Conservation (phyloP, 2,113 vertebrate genomes). For the Prunella fulvescens region DNA sequence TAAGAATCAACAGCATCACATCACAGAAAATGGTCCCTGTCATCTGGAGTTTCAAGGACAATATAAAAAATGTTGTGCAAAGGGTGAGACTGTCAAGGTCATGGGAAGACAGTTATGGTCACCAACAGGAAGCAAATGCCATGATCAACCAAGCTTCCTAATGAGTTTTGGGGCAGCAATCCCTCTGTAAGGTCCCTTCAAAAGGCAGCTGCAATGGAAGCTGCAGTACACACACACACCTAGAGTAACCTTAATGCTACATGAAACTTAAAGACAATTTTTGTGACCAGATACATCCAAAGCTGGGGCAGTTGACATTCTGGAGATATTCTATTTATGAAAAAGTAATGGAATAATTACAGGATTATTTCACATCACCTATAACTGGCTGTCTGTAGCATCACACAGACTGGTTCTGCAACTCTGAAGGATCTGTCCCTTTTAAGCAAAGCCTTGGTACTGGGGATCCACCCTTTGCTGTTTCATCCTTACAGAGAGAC, state of each 20-base stretch:
- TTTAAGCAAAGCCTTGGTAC: background rate
- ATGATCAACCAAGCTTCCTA: background rate
- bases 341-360: background rate
- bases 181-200: background rate
- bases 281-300: background rate
- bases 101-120: background rate
- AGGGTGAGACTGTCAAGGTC: background rate
- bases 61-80: background rate
- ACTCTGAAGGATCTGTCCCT: background rate
- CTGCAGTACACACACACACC: background rate
- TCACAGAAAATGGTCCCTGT: background rate
- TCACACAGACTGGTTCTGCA: fast-evolving
- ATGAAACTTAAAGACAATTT: background rate
- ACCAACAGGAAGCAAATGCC: background rate
- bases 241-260: background rate
- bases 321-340: background rate
- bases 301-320: background rate
- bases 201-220: background rate
- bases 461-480: background rate
- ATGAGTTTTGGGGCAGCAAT: background rate
- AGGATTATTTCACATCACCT: background rate
- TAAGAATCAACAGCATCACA: background rate
- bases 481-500: background rate
- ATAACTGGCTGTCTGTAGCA: background rate
- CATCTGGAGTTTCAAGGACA: background rate